Evolutionary conservation across 2,797 vertebrate genomes (phyloP).

Genomic region (Anisognathus igniventris): DNA sequence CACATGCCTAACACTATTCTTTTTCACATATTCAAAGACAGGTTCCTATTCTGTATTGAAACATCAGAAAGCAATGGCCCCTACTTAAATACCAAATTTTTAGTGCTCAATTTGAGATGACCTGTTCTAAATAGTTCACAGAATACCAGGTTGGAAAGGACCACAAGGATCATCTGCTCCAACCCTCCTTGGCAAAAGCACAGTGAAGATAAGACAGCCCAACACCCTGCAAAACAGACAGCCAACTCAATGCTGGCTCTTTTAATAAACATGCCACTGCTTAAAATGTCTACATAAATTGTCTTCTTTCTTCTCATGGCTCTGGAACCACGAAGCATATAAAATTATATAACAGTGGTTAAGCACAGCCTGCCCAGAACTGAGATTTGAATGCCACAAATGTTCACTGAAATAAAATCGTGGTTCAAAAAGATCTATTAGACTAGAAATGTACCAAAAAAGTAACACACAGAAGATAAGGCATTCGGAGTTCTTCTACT

Average conservation of each 20-base stretch:
- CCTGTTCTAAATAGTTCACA: rapidly evolving
- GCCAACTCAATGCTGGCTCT: neutral
- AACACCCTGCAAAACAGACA: neutral
- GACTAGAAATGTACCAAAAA: neutral
- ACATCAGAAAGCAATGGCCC: neutral
- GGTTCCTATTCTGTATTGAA: neutral
- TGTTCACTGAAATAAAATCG: neutral
- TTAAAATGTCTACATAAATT: neutral
- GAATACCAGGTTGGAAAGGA: neutral
- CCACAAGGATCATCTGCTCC: neutral
- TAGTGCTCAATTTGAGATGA: neutral
- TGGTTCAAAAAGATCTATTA: neutral
- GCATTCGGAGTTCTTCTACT: neutral
- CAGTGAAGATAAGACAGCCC: neutral
- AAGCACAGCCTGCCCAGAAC: neutral
- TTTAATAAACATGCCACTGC: neutral
- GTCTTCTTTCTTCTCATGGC: neutral
- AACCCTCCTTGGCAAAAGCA: neutral
- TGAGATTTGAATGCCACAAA: neutral
- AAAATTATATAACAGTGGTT: neutral
- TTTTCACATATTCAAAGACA: neutral
- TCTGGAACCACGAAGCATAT: neutral
- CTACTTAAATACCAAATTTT: neutral
- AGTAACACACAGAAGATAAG: neutral
- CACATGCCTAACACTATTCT: neutral